These are phyloP conservation scores for Hanleya hanleyi DNA, from an alignment of 2,888 invertebrate species.

Conservation along the genomic window DNA sequence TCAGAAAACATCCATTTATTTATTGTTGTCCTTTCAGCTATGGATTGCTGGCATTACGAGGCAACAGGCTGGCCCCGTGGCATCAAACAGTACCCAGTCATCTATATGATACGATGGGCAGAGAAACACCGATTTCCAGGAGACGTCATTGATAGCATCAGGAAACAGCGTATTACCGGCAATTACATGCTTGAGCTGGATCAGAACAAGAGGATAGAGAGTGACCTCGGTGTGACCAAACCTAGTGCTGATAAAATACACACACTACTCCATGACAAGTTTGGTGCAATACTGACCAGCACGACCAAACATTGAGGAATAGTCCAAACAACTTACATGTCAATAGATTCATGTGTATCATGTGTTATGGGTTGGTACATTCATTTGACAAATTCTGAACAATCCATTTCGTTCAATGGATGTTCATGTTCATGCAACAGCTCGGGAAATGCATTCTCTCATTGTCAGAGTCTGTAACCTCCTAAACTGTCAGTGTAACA, in stretches of 20 bases:
- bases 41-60: slow-evolving; percentile 37
- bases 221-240: slow-evolving; percentile 18
- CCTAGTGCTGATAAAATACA: slow-evolving; percentile 27
- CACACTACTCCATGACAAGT: slow-evolving; percentile 25
- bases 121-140: slow-evolving; percentile 34
- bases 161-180: slow-evolving; percentile 31
- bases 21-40: slow-evolving; percentile 23
- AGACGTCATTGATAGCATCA: slow-evolving; percentile 29
- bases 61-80: slow-evolving; percentile 37
- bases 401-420: too few species aligned
- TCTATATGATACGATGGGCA: slow-evolving; percentile 43
- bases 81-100: slow-evolving; percentile 31
- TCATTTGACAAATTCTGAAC: too few species aligned
- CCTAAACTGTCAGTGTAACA: too few species aligned
- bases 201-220: slow-evolving; percentile 13
- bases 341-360: too few species aligned
- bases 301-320: too few species aligned
- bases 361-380: too few species aligned
- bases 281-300: neutral
- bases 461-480: too few species aligned
- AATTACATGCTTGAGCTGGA: slow-evolving; percentile 27
- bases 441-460: too few species aligned
- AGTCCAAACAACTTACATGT: too few species aligned
- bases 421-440: too few species aligned
- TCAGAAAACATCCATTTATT: too few species aligned